phyloP scores from a whole-genome alignment of 2,113 vertebrate species.

The Stegastes partitus region DNA sequence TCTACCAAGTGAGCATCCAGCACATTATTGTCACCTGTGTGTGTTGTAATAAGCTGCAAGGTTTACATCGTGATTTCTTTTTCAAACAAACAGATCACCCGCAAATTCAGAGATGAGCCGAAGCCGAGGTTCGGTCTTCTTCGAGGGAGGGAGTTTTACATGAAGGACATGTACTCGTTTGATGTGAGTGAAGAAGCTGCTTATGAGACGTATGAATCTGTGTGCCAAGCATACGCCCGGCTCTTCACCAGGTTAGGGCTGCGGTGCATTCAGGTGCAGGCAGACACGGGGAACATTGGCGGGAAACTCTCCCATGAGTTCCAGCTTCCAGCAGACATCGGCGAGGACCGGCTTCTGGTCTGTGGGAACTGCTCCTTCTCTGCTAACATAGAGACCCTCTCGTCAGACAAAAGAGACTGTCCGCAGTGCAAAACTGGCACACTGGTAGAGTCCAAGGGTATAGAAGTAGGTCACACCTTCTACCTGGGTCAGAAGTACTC shows the following conservation, averaged over 20 bases:
- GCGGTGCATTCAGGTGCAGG: constrained; percentile 88
- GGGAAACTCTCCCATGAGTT: constrained; percentile 94
- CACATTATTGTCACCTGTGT: neutral
- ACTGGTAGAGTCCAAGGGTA: constrained; percentile 88
- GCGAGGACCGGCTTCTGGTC: constrained; percentile 90
- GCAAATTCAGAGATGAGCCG: constrained; percentile 96
- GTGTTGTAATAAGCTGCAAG: neutral
- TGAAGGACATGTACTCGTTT: constrained; percentile 99
- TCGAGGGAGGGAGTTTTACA: constrained; percentile 96
- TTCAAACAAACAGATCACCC: constrained; percentile 84
- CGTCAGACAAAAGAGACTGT: constrained; percentile 75
- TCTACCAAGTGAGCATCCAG: constrained; percentile 88
- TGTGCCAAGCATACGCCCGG: constrained; percentile 87
- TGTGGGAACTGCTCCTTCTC: constrained; percentile 91
- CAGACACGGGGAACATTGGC: constrained; percentile 91
- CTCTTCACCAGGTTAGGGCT: constrained; percentile 89
- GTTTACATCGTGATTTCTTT: neutral
- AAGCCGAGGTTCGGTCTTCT: constrained; percentile 95
- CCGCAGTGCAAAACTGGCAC: constrained; percentile 85
- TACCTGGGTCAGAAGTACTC: constrained; percentile 96
- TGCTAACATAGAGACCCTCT: constrained; percentile 89
- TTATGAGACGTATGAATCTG: constrained; percentile 86
- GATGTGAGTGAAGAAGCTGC: constrained; percentile 88
- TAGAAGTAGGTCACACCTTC: constrained; percentile 97
- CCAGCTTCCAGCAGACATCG: constrained; percentile 90